Percentiles rank a stretch among this genome's conserved stretches.
Conservation (phyloP, 2,888 invertebrate genomes). For the Phyto melanocephala region DNA sequence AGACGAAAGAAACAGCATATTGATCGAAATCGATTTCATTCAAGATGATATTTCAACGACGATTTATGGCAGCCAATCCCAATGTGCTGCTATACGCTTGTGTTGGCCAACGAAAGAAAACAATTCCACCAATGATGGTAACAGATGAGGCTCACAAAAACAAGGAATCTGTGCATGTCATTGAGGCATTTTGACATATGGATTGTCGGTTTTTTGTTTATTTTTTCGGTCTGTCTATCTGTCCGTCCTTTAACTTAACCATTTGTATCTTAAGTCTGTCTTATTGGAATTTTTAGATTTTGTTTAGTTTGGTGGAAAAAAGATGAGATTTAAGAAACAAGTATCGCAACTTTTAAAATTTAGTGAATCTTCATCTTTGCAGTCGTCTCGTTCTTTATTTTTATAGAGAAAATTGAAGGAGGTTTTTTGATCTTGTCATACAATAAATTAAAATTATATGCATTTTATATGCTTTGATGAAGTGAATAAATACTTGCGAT, state of each 20-base stretch:
- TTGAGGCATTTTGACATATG: constrained; percentile 65
- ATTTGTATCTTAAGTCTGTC: constrained; percentile 39
- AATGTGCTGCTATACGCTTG: constrained; percentile 40
- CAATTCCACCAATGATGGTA: constrained; percentile 59
- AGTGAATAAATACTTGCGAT: constrained; percentile 7
- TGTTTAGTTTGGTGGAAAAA: constrained; percentile 18
- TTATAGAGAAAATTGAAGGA: constrained; percentile 62
- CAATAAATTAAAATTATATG: constrained; percentile 63
- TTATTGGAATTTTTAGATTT: constrained; percentile 57
- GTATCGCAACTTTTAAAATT: constrained; percentile 60
- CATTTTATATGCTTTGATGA: constrained; percentile 1
- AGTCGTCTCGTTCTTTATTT: constrained; percentile 30
- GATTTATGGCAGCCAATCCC: constrained; percentile 67
- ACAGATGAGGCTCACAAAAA: constrained; percentile 50
- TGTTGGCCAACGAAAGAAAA: constrained; percentile 22
- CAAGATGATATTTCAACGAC: constrained; percentile 63
- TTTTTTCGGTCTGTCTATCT: neutral
- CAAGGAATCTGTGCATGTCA: constrained; percentile 64
- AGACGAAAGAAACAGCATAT: constrained; percentile 45
- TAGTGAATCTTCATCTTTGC: constrained; percentile 57
- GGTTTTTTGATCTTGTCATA: constrained; percentile 65
- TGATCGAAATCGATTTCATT: constrained; percentile 64
- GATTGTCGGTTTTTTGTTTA: constrained; percentile 53
- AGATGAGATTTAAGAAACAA: constrained; percentile 61
- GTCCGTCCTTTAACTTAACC: neutral